These are phyloP conservation scores for Sycophila sp. DNA, from an alignment of 1,140 invertebrate species.

Conservation along the genomic window DNA sequence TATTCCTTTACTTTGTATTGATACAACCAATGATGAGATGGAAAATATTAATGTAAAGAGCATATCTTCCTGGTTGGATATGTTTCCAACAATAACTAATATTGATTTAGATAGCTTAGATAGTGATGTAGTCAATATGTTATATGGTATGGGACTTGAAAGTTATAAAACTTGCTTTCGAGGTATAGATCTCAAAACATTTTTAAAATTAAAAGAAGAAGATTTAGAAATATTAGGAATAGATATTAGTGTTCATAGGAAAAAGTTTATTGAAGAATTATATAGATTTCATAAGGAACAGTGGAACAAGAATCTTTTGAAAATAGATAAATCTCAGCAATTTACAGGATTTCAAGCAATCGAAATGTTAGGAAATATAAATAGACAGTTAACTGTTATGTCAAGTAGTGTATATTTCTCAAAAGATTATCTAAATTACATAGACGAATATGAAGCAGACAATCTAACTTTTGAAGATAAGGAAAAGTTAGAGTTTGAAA, in stretches of 20 bases:
- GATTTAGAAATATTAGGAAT: slow-evolving; percentile 66
- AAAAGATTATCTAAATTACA: slow-evolving; percentile 41
- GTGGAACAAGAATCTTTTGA: slow-evolving; percentile 62
- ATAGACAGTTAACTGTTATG: slow-evolving; percentile 50
- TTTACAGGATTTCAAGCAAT: slow-evolving; percentile 43
- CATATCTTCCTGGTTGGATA: slow-evolving; percentile 49
- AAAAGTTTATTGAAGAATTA: slow-evolving; percentile 62
- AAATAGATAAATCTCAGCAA: slow-evolving; percentile 37
- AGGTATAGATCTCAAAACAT: slow-evolving; percentile 65
- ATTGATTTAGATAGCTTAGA: slow-evolving; percentile 43
- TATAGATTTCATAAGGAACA: slow-evolving; percentile 66
- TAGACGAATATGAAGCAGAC: slow-evolving; percentile 19
- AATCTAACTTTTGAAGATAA: slow-evolving; percentile 27
- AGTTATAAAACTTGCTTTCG: slow-evolving; percentile 57
- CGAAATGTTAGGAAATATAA: slow-evolving; percentile 42
- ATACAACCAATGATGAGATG: slow-evolving; percentile 29
- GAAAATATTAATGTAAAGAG: slow-evolving; percentile 32
- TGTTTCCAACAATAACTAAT: slow-evolving; percentile 48
- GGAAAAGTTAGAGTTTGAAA: slow-evolving; percentile 35
- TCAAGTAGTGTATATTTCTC: slow-evolving; percentile 49
- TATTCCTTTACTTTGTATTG: slow-evolving; percentile 39
- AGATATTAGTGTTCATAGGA: slow-evolving; percentile 67
- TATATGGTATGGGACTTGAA: slow-evolving; percentile 70
- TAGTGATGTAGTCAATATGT: slow-evolving; percentile 53
- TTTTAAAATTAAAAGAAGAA: slow-evolving; percentile 66